Base-by-base conservation (phyloP, 2,888 invertebrate species). In the Norana najaformis region DNA sequence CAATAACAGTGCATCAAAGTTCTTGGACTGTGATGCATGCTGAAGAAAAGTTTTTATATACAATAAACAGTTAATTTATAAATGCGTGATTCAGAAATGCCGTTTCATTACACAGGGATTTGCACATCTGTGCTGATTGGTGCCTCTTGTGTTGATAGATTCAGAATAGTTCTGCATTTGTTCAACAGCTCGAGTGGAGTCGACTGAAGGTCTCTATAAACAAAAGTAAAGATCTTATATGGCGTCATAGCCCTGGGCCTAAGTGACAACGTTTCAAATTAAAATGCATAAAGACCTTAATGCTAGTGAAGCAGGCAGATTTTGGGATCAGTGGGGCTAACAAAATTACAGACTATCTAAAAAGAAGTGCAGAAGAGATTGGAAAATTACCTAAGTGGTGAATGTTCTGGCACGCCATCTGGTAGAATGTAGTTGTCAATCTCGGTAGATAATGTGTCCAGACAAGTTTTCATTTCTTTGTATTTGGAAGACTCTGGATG, bases 371-470 rank as follows among this genome's bases (percentile, higher is more conserved):
- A 47, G 41, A 47, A 47, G 47, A 16, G 23, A 47, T 47, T 47
- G 47, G 20, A 47, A n/a, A 69, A 69, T 69, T 69, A 69, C 69
- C 69, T 30, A 69, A 69, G 11, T 69, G 69, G 69, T 69, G 69
- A 69, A n/a, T 69, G 30, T 69, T 69, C 69, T n/a, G 69, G 69
- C n/a, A n/a, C n/a, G n/a, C n/a, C 69, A n/a, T 69, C 69, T 69
- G 69, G 69, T n/a, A 69, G 69, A 69, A 8, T n/a, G 69, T 69
- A 69, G n/a, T 8, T 69, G n/a, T 69, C n/a, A n/a, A 69, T n/a
- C 30, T 69, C 69, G 0, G 69, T 13, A n/a, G 69, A 30, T 69
- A 69, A n/a, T 69, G 11, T 11, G 8, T n/a, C 69, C 69, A 69
- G 69, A 69, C 69, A 69, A n/a, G 69, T 11, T n/a, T 5, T 69